Base-by-base conservation (phyloP, 2,888 invertebrate species). In the Melanophora roralis region DNA sequence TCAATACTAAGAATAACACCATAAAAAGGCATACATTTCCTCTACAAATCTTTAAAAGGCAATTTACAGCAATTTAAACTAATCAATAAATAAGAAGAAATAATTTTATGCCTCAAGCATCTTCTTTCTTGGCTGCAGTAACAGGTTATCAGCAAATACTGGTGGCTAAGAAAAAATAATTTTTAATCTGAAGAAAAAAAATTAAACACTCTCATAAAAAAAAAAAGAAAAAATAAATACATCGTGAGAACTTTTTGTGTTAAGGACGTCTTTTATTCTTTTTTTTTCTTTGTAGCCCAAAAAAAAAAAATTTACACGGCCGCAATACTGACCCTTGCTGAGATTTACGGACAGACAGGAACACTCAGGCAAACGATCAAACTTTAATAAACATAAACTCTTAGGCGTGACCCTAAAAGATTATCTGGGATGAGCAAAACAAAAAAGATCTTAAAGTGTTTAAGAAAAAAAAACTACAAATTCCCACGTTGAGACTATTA, bases 401-500 rank as follows among this genome's bases (percentile, higher is more conserved):
- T 3, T 5, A 76, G 80, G 80, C 80, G 80, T 80, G 76, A 76
- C 68, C 76, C 45, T 57, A 36, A 80, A 64, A 80, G 72, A 76
- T 80, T 76, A 80, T 76, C 80, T 71, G n/a, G 38, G n/a, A 2
- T 36, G 36, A 3, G 19, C 47, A 23, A 16, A 11, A 40, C 23
- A 23, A 45, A n/a, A 14, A 71, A 71, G 59, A 60, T 68, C 19
- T 19, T 19, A 59, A 5, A 59, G 38, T 16, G 8, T 27, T 27
- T 27, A 6, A 27, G 27, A 45, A 32, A 11, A 43, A 60, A 51
- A 51, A 14, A 34, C 14, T 27, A 34, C 9, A 71, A 76, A 64
- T 76, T 76, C 80, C 72, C 76, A 80, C 80, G 80, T 78, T 78
- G 36, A 75, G 75, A 75, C 60, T 67, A 55, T 72, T 68, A 64